These are phyloP conservation scores for Galerucella calmariensis DNA, from an alignment of 2,888 invertebrate species.

Conservation along the genomic window DNA sequence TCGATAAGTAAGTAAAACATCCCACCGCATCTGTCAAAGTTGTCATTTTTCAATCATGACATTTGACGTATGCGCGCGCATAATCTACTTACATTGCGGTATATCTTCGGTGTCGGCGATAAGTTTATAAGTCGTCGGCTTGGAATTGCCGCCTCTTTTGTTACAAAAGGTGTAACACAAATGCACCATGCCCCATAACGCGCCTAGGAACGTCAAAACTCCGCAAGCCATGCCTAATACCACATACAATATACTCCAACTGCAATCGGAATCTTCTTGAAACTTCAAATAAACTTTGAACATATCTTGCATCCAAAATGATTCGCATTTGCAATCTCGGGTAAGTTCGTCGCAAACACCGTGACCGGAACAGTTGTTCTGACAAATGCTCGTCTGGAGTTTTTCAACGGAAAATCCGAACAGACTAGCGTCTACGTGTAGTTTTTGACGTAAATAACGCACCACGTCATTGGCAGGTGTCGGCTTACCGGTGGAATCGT, in stretches of 20 bases:
- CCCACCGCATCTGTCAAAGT: too few species aligned
- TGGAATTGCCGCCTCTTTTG: slow-evolving; percentile 65
- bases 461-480: slow-evolving; percentile 75
- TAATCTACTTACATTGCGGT: slow-evolving; percentile 68
- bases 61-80: too few species aligned
- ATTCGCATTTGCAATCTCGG: slow-evolving; percentile 88
- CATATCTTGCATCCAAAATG: slow-evolving; percentile 91
- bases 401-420: slow-evolving; percentile 78
- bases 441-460: slow-evolving; percentile 73
- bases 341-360: slow-evolving; percentile 88
- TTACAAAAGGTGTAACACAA: slow-evolving; percentile 70
- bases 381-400: slow-evolving; percentile 87
- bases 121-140: slow-evolving; percentile 76
- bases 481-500: slow-evolving; percentile 60
- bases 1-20: too few species aligned
- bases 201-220: slow-evolving; percentile 68
- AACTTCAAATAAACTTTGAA: slow-evolving; percentile 59
- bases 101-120: slow-evolving; percentile 78
- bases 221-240: slow-evolving; percentile 78
- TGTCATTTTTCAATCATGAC: too few species aligned
- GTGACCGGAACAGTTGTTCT: slow-evolving; percentile 93
- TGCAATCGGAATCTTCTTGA: slow-evolving; percentile 72
- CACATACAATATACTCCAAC: slow-evolving; percentile 93
- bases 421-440: slow-evolving; percentile 77
- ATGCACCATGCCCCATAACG: slow-evolving; percentile 74